phyloP scores from a whole-genome alignment of 2,888 invertebrate genomes.

The Amphipyra tragopoginis region DNA sequence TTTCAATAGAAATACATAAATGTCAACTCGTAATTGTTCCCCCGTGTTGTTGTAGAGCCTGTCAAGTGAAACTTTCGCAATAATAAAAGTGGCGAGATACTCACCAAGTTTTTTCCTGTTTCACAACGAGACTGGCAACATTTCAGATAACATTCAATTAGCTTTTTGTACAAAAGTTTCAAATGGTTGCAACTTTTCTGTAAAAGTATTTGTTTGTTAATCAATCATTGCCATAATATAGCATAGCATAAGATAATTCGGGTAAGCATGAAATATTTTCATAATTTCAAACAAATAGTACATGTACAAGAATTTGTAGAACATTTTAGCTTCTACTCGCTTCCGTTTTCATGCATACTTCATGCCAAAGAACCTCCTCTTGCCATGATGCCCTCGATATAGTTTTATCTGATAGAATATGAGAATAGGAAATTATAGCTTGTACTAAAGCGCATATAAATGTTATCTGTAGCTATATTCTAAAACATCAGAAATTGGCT shows the following conservation, averaged over 20 bases:
- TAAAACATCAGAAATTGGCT: constrained; percentile 9
- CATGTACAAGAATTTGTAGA: not conserved
- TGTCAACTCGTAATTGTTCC: constrained; percentile 69
- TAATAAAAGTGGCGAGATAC: constrained; percentile 75
- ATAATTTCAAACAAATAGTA: not conserved
- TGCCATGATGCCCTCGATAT: constrained; percentile 40
- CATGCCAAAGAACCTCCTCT: constrained; percentile 23
- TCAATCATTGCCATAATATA: constrained; percentile 34
- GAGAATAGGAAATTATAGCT: constrained; percentile 45
- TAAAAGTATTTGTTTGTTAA: constrained; percentile 21
- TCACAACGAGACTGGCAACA: constrained; percentile 66
- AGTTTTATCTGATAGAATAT: constrained; percentile 45
- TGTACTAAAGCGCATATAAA: constrained; percentile 40
- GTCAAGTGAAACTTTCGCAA: constrained; percentile 77
- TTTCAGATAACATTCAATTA: constrained; percentile 80
- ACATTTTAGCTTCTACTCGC: not conserved
- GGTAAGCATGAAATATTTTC: no score
- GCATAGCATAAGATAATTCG: no score
- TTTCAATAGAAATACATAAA: constrained; percentile 64
- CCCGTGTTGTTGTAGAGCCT: constrained; percentile 62
- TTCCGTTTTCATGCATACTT: constrained; percentile 29
- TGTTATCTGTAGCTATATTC: constrained; percentile 23
- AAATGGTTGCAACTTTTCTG: constrained; percentile 46
- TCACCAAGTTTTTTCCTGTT: constrained; percentile 69
- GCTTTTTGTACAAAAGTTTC: constrained; percentile 66